phyloP scores from a whole-genome alignment of 2,113 vertebrate species.

The Lagopus muta region DNA sequence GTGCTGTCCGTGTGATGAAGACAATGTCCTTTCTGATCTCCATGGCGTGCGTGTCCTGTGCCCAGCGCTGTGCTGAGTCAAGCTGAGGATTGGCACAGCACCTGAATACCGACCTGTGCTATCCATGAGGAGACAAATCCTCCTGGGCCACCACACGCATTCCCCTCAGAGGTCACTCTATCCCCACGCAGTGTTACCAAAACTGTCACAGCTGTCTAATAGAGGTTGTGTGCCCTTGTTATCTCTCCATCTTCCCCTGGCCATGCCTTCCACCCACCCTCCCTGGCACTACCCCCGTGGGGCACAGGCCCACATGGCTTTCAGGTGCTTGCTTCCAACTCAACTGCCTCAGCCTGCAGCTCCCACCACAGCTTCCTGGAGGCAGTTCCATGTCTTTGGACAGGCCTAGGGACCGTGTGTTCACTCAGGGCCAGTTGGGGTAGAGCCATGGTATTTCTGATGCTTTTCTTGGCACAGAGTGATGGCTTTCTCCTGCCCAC shows the following conservation, averaged over 20 bases:
- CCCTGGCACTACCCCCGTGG: background rate
- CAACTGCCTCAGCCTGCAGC: background rate
- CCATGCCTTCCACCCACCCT: background rate
- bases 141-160: background rate
- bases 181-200: accelerated
- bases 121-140: background rate
- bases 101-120: background rate
- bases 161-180: background rate
- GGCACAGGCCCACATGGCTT: accelerated
- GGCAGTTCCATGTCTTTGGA: background rate
- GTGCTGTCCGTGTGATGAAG: background rate
- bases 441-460: background rate
- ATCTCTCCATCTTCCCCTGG: background rate
- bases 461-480: background rate
- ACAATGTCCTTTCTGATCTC: background rate
- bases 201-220: background rate
- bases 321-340: accelerated
- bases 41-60: accelerated
- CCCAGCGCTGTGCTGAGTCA: slow-evolving; percentile 17
- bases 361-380: accelerated
- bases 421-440: background rate
- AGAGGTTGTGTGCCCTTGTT: background rate
- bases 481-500: background rate
- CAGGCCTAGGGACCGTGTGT: accelerated
- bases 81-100: background rate